Conservation (phyloP, 2,797 vertebrate species). For the Sebastes itinus region DNA sequence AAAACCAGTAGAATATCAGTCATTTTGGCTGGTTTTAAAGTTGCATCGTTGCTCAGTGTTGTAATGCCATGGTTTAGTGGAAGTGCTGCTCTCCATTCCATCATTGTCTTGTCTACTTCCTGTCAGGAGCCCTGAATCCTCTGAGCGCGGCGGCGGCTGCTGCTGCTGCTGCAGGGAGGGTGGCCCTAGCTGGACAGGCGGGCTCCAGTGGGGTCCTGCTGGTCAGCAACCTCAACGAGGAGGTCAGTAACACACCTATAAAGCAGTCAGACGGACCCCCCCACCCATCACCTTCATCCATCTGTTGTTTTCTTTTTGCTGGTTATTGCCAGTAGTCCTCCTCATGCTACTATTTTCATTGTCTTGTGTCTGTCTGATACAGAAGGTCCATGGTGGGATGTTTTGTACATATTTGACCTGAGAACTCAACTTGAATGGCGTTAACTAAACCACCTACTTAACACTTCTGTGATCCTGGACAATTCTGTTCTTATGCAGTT, state of each 20-base stretch:
- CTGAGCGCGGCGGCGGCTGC: conserved; percentile 95
- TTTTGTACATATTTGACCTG: not conserved
- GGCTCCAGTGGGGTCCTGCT: conserved; percentile 92
- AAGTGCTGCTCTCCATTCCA: conserved; percentile 47
- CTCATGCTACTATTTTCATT: conserved; percentile 34
- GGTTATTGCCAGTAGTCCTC: not conserved
- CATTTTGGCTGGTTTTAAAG: not conserved
- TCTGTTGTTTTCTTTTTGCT: not conserved
- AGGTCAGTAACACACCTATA: conserved; percentile 85
- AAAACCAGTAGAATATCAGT: not conserved
- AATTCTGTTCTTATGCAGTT: not conserved
- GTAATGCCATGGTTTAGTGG: not conserved
- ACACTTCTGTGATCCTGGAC: not conserved
- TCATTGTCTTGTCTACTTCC: conserved; percentile 38
- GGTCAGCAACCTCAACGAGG: conserved; percentile 98
- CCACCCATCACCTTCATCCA: conserved; percentile 5
- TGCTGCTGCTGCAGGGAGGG: conserved; percentile 93
- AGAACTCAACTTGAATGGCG: not conserved
- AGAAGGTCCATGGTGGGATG: not conserved
- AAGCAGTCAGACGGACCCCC: conserved; percentile 12
- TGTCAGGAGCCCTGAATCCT: conserved; percentile 93
- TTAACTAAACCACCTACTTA: not conserved
- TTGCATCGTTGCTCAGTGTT: not conserved
- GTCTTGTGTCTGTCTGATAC: conserved; percentile 18
- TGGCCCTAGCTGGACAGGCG: conserved; percentile 92